These are phyloP conservation scores for Donacobius atricapilla DNA, from an alignment of 2,113 vertebrate genomes.

Conservation along the genomic window DNA sequence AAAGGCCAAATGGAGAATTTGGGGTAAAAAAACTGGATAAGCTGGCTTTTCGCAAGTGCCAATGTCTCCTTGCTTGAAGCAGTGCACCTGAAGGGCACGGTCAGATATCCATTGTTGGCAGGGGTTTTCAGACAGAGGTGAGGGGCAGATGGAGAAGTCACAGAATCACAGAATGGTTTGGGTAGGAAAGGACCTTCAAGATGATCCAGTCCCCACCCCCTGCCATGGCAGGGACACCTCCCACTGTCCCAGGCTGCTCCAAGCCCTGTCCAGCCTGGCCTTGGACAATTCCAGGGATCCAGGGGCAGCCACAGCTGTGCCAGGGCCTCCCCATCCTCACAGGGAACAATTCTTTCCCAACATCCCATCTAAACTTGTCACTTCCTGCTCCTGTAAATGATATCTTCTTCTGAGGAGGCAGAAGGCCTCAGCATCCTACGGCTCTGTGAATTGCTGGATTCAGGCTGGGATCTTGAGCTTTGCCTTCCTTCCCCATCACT, in stretches of 20 bases:
- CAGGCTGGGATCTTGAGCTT: background rate
- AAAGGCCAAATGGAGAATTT: background rate
- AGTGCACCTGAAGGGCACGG: background rate
- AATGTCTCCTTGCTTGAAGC: background rate
- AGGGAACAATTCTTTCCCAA: background rate
- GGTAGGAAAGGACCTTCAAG: background rate
- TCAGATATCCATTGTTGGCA: background rate
- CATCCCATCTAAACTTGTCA: no score
- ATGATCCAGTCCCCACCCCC: accelerated
- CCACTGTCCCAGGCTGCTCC: accelerated
- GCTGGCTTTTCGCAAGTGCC: background rate
- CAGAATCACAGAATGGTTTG: background rate
- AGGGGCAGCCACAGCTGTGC: background rate
- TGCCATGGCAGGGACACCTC: background rate
- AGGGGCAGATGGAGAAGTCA: background rate
- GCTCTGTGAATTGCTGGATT: background rate
- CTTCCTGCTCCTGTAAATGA: background rate
- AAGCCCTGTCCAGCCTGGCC: accelerated
- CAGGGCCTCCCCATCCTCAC: accelerated
- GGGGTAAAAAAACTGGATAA: background rate
- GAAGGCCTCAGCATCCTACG: background rate
- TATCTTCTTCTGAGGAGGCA: background rate
- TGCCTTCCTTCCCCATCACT: background rate
- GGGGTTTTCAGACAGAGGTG: background rate
- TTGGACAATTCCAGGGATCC: background rate